Base-by-base conservation (phyloP, 2,797 vertebrate genomes). In the Oreochromis mossambicus region DNA sequence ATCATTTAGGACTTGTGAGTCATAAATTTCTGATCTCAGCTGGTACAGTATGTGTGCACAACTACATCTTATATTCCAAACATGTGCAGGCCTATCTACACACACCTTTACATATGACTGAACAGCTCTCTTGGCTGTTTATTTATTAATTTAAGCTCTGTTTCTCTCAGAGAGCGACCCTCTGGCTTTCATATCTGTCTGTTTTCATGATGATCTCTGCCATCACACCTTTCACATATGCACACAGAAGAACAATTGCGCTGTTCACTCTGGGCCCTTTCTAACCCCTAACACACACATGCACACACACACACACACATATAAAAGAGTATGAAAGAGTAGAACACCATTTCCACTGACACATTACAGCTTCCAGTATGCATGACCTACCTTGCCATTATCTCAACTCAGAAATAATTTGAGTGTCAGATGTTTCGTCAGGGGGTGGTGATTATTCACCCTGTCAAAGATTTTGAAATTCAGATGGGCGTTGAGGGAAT, bases 371-470 rank as follows among this genome's bases (percentile, higher is more conserved):
- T 75, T 89, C 80, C 83, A 89, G 78, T 88, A 92, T 90, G 86
- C 91, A 89, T 91, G 89, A 90, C 86, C 85, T 81, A 85, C 82
- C 78, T 83, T 82, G 17, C 88, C 88, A 92, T 94, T 90, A 91
- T 88, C 90, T 84, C 87, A 77, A 68, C 2, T 32, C 77, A 90
- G 92, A 87, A 90, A 93, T 92, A 83, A 91, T 94, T 89, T 90
- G 88, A 92, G 85, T 88, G 88, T 94, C 92, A 94, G 87, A 86
- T 81, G 87, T 91, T 92, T 87, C 32, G 11, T 87, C 58, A 77
- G 52, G 73, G 70, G 80, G 77, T 52, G 66, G 77, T 79, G 61
- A 92, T 94, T 76, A 90, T 86, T 94, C 90, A 93, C 63, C 58
- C 46, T 87, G 85, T 90, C 91, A 86, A 29, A 55, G 82, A 80